Base-by-base conservation (phyloP, 2,888 invertebrate genomes). In the Phaonia tiefii region DNA sequence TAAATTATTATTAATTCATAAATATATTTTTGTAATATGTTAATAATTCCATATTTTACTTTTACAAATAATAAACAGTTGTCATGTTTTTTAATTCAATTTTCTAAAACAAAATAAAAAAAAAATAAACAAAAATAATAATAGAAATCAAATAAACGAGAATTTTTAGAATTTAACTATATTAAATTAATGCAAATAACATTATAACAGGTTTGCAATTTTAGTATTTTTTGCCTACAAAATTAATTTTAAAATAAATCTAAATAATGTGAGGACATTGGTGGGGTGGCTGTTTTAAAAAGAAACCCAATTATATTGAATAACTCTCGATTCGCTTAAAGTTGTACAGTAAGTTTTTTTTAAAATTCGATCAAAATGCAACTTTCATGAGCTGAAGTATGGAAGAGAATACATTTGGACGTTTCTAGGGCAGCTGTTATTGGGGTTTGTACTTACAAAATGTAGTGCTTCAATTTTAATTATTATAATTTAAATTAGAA, bases 281-380 rank as follows among this genome's bases (percentile, higher is more conserved):
- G 49, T 17, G 49, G 17, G 17, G 10, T 44, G 44, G 44, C n/a
- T 4, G 58, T 56, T 31, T 51, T 42, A 49, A 26, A 69, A 65
- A 73, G 69, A 58, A 73, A 76, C 76, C 73, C 80, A 80, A 80
- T 80, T 76, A 49, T 56, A 80, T 80, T 80, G 80, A 76, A 80
- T 70, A 39, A 44, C 73, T 76, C 72, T 69, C 25, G 58, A 65
- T 76, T 73, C 44, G 54, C 49, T n/a, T n/a, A 49, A 49, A 49
- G 20, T n/a, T 20, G 17, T 8, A 11, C 49, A 4, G 49, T 8
- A 49, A n/a, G n/a, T n/a, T n/a, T n/a, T n/a, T n/a, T n/a, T n/a
- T n/a, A n/a, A n/a, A n/a, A n/a, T n/a, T n/a, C n/a, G n/a, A n/a
- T n/a, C n/a, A n/a, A n/a, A n/a, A n/a, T n/a, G n/a, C n/a, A n/a